Evolutionary conservation across 1,140 invertebrate species (phyloP), one percentile per base, ranked within the genome.

Genomic region (Araneus ventricosus): DNA sequence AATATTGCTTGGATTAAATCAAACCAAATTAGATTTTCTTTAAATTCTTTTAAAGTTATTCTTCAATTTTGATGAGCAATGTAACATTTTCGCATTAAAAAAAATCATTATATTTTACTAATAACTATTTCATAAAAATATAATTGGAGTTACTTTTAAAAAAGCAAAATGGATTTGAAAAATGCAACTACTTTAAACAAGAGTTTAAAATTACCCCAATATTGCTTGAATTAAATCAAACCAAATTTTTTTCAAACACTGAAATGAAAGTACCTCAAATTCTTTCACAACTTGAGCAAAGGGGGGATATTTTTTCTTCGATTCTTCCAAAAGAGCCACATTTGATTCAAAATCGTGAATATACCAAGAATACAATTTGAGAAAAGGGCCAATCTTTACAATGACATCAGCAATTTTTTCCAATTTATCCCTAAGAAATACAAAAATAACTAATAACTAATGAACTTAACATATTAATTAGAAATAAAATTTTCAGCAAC

Each of bases 361-460:
- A 94, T 97, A 98, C 37, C 96, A 96, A 0, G 97, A 97, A 94
- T 97, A 97, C 94, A 97, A 96, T 95, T 97, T 97, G 0, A 97
- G 95, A 95, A 97, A 98, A 3, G 97, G 97, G 37, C 97, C 97
- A 95, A 97, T 97, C 94, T 96, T 97, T 24, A 97, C 97, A 95
- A 97, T 97, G 24, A 97, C 96, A 95, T 97, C 97, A n/a, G 97
- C 96, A 90, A 98, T 96, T 95, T 96, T 96, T 7, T 96, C 96
- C 93, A 96, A 95, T 30, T 95, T 94, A 22, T 96, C 95, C 95
- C 95, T 96, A 88, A 45, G 89, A 88, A 85, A 59, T n/a, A n/a
- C 24, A 45, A n/a, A 30, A 2, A 34, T 80, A 59, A n/a, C n/a
- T n/a, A n/a, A n/a, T 61, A 61, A 59, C 14, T 67, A 67, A 39